Percentiles rank a stretch among this genome's conserved stretches.
Evolutionary conservation across 2,113 vertebrate genomes (phyloP).

Genomic region (Galbula dea): DNA sequence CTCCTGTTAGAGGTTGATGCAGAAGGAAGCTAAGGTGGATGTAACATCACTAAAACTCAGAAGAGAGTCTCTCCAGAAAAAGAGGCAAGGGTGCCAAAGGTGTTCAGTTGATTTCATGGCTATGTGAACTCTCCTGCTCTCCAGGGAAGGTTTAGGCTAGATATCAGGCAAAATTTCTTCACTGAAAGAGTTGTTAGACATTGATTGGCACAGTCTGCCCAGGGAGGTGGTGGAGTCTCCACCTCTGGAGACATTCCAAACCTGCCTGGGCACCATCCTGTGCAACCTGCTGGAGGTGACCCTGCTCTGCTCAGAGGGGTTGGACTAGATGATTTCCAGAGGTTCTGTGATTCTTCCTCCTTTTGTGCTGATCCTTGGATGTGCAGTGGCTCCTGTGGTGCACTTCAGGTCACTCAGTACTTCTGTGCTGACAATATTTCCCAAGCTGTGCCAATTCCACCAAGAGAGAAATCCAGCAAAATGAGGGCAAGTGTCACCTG

Average conservation of each 20-base stretch:
- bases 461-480: constrained; percentile 32
- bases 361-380: constrained; percentile 2
- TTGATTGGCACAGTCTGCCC: too few species aligned
- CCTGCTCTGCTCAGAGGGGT: too few species aligned
- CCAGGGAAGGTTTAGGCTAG: too few species aligned
- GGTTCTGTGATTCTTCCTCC: not conserved
- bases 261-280: too few species aligned
- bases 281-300: too few species aligned
- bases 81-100: not conserved
- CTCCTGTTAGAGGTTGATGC: not conserved
- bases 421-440: not conserved
- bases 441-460: not conserved
- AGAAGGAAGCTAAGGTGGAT: not conserved
- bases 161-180: too few species aligned
- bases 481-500: not conserved
- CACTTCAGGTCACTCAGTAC: not conserved
- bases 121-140: not conserved
- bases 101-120: not conserved
- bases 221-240: too few species aligned
- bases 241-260: too few species aligned
- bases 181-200: too few species aligned
- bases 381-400: rapidly evolving
- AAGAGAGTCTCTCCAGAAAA: not conserved
- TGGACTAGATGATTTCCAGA: not conserved
- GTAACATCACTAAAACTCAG: not conserved